phyloP scores from a whole-genome alignment of 2,113 vertebrate species.

The Thermophis baileyi region DNA sequence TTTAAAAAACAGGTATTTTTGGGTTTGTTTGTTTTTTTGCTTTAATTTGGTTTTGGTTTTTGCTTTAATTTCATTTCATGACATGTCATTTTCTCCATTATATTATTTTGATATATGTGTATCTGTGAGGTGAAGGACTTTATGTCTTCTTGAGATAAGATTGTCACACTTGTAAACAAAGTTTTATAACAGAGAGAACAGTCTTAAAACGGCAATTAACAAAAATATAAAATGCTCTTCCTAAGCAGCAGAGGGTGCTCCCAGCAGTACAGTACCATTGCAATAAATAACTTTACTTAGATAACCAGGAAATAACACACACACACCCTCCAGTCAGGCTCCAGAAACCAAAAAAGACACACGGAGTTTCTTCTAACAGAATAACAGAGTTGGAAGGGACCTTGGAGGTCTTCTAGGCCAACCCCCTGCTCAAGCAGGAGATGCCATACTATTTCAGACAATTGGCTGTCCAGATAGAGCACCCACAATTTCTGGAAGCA shows the following conservation, averaged over 20 bases:
- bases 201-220: background rate
- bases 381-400: background rate
- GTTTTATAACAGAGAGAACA: constrained; percentile 7
- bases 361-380: background rate
- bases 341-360: background rate
- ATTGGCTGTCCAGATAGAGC: background rate
- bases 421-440: background rate
- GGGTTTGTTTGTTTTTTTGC: background rate
- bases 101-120: constrained; percentile 16
- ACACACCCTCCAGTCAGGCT: background rate
- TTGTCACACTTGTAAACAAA: constrained; percentile 5
- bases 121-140: constrained; percentile 17
- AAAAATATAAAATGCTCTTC: background rate
- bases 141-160: constrained; percentile 50
- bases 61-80: background rate
- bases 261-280: background rate
- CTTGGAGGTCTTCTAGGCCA: background rate
- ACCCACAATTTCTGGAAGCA: background rate
- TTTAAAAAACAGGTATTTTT: background rate
- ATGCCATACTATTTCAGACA: background rate
- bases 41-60: background rate
- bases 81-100: constrained; percentile 28
- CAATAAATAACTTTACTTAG: background rate
- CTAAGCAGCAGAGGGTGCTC: background rate
- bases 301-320: background rate